Evolutionary conservation across 2,888 invertebrate genomes (phyloP).

Genomic region (Coleophora flavipennella): DNA sequence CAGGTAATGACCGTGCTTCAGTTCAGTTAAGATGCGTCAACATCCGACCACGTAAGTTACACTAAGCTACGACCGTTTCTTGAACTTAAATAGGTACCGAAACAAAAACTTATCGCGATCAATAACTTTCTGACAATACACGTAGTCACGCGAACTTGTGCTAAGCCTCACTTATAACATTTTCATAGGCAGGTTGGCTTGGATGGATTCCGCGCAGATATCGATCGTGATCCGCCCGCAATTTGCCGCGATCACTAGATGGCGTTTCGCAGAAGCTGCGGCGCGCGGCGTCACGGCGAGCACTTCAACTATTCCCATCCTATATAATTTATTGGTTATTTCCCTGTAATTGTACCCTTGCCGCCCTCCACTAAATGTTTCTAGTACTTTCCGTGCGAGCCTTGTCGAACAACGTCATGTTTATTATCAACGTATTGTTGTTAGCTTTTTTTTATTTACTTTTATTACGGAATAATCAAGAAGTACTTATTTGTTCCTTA

Average conservation of each 20-base stretch:
- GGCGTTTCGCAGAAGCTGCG: constrained; percentile 59
- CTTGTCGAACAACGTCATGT: constrained; percentile 13
- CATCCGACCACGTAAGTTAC: no score
- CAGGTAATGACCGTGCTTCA: no score
- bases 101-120: no score
- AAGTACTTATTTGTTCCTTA: no score
- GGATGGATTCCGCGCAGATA: constrained; percentile 21
- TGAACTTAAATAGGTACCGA: no score
- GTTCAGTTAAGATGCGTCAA: no score
- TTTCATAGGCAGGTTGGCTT: constrained; percentile 8
- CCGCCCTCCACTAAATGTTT: constrained; percentile 46
- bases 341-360: constrained; percentile 56
- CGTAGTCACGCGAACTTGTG: no score
- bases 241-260: constrained; percentile 52
- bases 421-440: constrained; percentile 13
- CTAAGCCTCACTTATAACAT: no score
- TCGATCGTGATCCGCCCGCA: constrained; percentile 55
- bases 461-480: no score
- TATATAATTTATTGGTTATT: constrained; percentile 44
- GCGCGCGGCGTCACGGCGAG: constrained; percentile 50
- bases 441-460: no score
- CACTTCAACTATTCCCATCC: constrained; percentile 34
- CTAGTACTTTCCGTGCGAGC: constrained; percentile 27
- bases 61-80: no score
- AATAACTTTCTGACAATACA: no score